A percentile compares a stretch with the other conserved stretches of the same genome.
Conservation (phyloP, 2,888 invertebrate species). For the Cerastis rubricosa region DNA sequence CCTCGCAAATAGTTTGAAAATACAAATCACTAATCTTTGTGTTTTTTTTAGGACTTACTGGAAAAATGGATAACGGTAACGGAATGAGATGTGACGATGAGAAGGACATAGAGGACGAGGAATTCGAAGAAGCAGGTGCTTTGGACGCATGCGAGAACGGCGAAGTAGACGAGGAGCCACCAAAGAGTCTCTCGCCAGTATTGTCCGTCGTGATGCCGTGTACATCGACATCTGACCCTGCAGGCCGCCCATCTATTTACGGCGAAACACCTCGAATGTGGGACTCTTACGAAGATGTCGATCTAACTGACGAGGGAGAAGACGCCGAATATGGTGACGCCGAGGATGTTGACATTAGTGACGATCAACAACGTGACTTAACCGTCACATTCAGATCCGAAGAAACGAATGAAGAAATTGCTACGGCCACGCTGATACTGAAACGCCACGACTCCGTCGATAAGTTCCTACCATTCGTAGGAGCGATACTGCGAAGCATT, state of each 20-base stretch:
- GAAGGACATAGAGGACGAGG: background rate
- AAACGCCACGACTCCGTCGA: constrained; percentile 33
- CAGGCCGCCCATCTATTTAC: background rate
- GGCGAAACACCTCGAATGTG: background rate
- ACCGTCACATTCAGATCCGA: constrained; percentile 21
- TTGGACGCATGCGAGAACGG: background rate
- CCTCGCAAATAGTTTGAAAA: background rate
- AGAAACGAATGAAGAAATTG: constrained; percentile 10
- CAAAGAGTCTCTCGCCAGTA: background rate
- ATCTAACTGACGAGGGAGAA: constrained; percentile 14
- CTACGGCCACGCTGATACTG: constrained; percentile 18
- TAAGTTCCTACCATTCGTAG: constrained; percentile 35
- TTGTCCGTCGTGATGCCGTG: constrained; percentile 13
- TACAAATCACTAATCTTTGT: background rate
- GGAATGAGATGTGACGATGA: background rate
- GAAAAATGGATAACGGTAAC: constrained; percentile 20
- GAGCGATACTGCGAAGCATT: constrained; percentile 37
- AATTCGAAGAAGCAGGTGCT: background rate
- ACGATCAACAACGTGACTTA: constrained; percentile 7
- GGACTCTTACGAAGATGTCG: constrained; percentile 33
- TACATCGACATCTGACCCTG: constrained; percentile 6
- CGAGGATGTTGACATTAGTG: constrained; percentile 5
- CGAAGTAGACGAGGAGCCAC: background rate
- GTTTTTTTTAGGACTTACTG: constrained; percentile 13
- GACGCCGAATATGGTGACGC: constrained; percentile 4